phyloP scores from a whole-genome alignment of 2,797 vertebrate genomes.

The Molossus alvarezi region DNA sequence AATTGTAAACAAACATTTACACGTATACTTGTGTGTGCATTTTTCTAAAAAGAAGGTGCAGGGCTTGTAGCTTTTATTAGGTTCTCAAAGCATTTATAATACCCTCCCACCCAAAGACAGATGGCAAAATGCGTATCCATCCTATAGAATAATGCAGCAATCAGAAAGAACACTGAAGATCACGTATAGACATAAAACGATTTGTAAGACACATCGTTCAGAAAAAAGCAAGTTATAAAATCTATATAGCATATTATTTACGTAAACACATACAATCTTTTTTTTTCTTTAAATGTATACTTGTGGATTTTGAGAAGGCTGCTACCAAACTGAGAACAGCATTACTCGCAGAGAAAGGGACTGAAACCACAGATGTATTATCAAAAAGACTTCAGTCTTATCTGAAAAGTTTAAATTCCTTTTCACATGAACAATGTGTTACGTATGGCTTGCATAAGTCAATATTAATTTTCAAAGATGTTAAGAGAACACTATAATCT shows the following conservation, averaged over 20 bases:
- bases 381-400: background rate
- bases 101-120: background rate
- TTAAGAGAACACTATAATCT: background rate
- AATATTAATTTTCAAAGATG: conserved; percentile 45
- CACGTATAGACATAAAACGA: background rate
- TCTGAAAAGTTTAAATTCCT: background rate
- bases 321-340: background rate
- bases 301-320: background rate
- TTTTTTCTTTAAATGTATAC: background rate
- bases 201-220: background rate
- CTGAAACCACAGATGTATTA: background rate
- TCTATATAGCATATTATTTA: background rate
- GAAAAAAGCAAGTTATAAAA: background rate
- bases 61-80: background rate
- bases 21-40: background rate
- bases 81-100: background rate
- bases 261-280: background rate
- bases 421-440: background rate
- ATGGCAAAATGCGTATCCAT: background rate
- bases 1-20: background rate
- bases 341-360: background rate
- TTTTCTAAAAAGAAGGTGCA: conserved; percentile 13
- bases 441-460: background rate
- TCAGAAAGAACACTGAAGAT: background rate
- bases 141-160: background rate